Base-by-base conservation (phyloP, 1,140 invertebrate genomes). In the Nebria ingens region DNA sequence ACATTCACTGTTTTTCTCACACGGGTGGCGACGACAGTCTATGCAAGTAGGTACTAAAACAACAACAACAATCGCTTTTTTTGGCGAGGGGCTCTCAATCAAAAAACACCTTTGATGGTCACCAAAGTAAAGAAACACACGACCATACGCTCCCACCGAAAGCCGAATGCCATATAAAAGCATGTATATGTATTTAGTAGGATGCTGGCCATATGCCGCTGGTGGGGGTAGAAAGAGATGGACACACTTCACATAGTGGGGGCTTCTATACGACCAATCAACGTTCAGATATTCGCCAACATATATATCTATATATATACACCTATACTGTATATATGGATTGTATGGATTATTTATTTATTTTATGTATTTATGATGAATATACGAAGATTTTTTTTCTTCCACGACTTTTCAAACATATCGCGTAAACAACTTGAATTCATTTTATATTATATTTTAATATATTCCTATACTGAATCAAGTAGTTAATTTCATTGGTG, bases 261-360 rank as follows among this genome's bases (percentile, higher is more conserved):
- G 63, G 50, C 55, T 40, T 17, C 34, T 38, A 20, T 13, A 15
- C 56, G 57, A 59, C 68, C 67, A 70, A 70, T 70, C 56, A 55
- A 50, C 29, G 42, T 11, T 4, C 38, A 42, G 51, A 56, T 34
- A 60, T 52, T 6, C 29, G 55, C 58, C 64, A 68, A 64, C 40
- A 69, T 69, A 68, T 67, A 71, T 68, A 71, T n/a, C n/a, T n/a
- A n/a, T n/a, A n/a, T n/a, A n/a, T n/a, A n/a, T n/a, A n/a, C n/a
- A n/a, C n/a, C n/a, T n/a, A 71, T 71, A 69, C 62, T 71, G 68
- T 65, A 71, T 71, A 71, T 45, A 45, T 45, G 40, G 69, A 71
- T 71, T 69, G 65, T 71, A 71, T 69, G 67, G 69, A 71, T 71
- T 71, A 71, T 71, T 71, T 71, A 71, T 71, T 71, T 71, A 71